Evolutionary conservation across 1,140 invertebrate species (phyloP).

Genomic region (Heliconius hewitsoni): DNA sequence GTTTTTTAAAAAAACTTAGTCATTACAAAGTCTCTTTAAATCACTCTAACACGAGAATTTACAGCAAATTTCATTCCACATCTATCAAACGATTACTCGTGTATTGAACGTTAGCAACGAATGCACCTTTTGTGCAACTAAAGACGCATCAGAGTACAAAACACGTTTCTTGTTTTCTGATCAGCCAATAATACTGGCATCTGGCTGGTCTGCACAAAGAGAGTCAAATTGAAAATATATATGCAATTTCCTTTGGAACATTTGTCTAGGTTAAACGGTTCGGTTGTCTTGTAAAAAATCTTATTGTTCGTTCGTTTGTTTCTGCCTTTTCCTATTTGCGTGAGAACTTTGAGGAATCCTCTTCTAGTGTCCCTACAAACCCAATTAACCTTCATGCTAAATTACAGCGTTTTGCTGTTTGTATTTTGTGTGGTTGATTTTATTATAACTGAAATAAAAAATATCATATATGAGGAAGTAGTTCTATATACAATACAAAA

Average conservation of each 20-base stretch:
- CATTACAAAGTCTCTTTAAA: neutral
- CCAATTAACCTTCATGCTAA: no score
- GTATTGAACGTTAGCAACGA: neutral
- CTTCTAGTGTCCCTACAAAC: no score
- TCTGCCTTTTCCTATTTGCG: no score
- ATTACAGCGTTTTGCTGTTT: no score
- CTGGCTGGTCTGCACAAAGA: constrained; percentile 32
- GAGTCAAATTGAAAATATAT: constrained; percentile 39
- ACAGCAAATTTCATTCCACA: neutral
- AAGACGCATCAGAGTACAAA: constrained; percentile 26
- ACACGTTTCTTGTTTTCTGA: constrained; percentile 30
- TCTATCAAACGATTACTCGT: constrained; percentile 2
- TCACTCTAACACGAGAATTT: neutral
- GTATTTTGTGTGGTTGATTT: no score
- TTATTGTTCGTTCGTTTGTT: no score
- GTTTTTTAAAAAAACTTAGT: neutral
- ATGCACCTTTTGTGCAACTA: constrained; percentile 13
- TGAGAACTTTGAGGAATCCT: no score
- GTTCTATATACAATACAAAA: no score
- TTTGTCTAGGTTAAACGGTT: constrained; percentile 39
- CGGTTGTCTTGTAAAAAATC: neutral
- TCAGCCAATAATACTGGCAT: constrained; percentile 27
- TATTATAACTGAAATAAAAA: no score
- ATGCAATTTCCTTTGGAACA: constrained; percentile 40
- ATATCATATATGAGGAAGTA: no score